Percentiles rank a stretch among this genome's conserved stretches.
phyloP scores from a whole-genome alignment of 2,888 invertebrate species.

The Leptarthrus brevirostris region DNA sequence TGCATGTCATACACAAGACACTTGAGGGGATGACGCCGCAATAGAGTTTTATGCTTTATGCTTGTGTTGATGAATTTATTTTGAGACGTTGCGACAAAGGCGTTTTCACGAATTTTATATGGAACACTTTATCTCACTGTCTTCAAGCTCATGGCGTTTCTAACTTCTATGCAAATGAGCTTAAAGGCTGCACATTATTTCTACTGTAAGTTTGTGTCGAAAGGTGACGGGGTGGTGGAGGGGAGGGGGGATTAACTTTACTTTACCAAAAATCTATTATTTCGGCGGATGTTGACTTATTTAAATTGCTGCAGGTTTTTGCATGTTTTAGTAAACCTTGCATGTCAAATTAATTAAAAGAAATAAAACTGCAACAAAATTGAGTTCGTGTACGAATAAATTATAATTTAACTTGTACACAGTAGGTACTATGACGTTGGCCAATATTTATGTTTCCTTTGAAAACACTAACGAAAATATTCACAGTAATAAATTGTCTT shows the following conservation, averaged over 20 bases:
- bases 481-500: no score
- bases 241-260: not conserved
- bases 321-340: no score
- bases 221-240: not conserved
- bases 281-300: no score
- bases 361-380: no score
- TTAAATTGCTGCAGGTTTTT: no score
- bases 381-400: no score
- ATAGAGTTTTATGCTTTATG: not conserved
- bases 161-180: constrained; percentile 9
- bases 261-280: not conserved
- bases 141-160: not conserved
- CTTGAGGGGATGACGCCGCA: not conserved
- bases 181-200: not conserved
- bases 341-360: no score
- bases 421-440: no score
- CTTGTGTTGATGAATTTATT: constrained; percentile 36
- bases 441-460: no score
- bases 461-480: no score
- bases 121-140: constrained; percentile 3
- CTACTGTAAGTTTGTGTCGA: not conserved
- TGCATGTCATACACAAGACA: constrained; percentile 20
- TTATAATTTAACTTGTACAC: no score
- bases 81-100: constrained; percentile 17
- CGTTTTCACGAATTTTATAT: constrained; percentile 21